Evolutionary conservation across 2,888 invertebrate genomes (phyloP).

Genomic region (Leptinotarsa haldemani): DNA sequence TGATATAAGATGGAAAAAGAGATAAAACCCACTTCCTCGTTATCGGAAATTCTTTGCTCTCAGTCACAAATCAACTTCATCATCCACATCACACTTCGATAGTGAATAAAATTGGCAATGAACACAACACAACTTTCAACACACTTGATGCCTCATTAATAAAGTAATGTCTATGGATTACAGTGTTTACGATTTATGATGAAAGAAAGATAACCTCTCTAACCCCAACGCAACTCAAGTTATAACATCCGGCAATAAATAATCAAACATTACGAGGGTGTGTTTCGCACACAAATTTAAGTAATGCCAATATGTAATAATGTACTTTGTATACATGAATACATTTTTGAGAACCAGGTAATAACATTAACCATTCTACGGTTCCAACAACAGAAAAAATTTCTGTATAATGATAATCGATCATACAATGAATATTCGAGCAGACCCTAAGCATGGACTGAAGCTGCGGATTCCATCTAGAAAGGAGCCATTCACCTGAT

Average conservation of each 20-base stretch:
- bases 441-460: no score
- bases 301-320: conserved; percentile 18
- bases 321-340: no score
- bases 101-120: conserved; percentile 44
- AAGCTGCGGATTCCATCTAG: no score
- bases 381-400: no score
- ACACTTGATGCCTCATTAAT: conserved; percentile 16
- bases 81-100: conserved; percentile 46
- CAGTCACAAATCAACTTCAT: conserved; percentile 1
- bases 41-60: conserved; percentile 8
- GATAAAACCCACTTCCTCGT: conserved; percentile 36
- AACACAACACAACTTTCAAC: conserved; percentile 29
- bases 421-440: no score
- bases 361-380: no score
- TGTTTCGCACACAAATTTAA: conserved; percentile 42
- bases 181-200: neutral
- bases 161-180: neutral
- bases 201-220: neutral
- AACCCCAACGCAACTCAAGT: neutral
- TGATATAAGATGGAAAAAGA: no score
- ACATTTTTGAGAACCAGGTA: no score
- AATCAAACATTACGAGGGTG: conserved; percentile 4
- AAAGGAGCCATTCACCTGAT: no score
- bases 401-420: no score
- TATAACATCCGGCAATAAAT: conserved; percentile 12